Evolutionary conservation across 2,888 invertebrate species (phyloP), one percentile per base, ranked within the genome.

Genomic region (Drosophila ustulata): DNA sequence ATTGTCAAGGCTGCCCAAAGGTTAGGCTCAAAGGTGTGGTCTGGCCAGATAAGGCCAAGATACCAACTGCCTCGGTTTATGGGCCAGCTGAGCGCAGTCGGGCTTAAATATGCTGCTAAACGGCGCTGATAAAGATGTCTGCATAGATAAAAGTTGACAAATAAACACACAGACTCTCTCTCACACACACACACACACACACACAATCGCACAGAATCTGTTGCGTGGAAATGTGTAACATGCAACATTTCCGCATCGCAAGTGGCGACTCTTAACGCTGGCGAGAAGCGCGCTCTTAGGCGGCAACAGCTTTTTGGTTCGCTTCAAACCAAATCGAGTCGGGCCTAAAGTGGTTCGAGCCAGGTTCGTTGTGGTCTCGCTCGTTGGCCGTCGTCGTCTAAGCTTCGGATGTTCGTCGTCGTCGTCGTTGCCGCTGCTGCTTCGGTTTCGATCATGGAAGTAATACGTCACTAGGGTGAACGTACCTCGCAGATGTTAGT

Each of bases 401-500:
- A 80, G 73, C 78, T 82, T 88, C 67, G 87, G 30, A 50, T 18
- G 49, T 49, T 13, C 39, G 18, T 52, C 32, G 39, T 47, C 59
- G 55, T 78, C 61, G 58, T 51, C 25, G 25, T 26, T 39, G 45
- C 46, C 39, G 62, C 46, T 39, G 58, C 46, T 61, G 68, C 66
- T 71, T 75, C 71, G 75, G 67, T 73, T 81, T 77, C 83, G 81
- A 80, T 82, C 76, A 76, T 79, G 81, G 85, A 69, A 81, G 90
- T 89, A 90, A 91, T 91, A 92, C 92, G 92, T 92, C 92, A 92
- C 91, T 89, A 90, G 89, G 92, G 92, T 92, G 92, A 92, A 91
- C 90, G 92, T 90, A 92, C 92, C 92, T 92, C 91, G 92, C 92
- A 91, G 92, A 92, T 92, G 92, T 92, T 92, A 92, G 92, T 92